Percentiles rank a stretch among this genome's conserved stretches.
Conservation (phyloP, 2,797 vertebrate species). For the Sus cebifrons region DNA sequence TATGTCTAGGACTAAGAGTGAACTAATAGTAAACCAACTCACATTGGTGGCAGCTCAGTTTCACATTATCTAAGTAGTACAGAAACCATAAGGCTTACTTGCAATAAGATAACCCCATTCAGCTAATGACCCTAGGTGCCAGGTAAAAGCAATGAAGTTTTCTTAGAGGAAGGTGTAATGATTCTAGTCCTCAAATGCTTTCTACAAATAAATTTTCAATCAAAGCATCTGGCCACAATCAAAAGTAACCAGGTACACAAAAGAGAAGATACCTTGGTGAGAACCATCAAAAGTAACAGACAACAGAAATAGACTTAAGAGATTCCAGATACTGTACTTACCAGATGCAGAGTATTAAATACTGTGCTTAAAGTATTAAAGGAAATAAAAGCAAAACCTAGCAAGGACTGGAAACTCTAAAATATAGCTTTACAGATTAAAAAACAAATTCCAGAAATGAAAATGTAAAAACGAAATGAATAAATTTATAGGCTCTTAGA, state of each 20-base stretch:
- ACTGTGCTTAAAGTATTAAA: neutral
- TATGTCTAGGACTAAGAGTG: neutral
- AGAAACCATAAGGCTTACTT: neutral
- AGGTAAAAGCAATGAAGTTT: neutral
- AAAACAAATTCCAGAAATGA: slow-evolving; percentile 1
- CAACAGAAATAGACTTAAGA: neutral
- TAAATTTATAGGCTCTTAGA: neutral
- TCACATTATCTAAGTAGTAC: neutral
- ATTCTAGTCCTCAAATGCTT: slow-evolving; percentile 1
- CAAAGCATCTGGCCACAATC: neutral
- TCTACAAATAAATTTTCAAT: neutral
- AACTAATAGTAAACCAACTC: neutral
- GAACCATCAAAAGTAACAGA: neutral
- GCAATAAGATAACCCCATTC: neutral
- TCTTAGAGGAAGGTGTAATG: neutral
- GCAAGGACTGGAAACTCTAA: neutral
- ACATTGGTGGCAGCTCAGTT: neutral
- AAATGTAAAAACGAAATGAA: neutral
- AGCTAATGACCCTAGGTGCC: neutral
- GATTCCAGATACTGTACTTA: neutral
- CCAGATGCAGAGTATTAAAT: neutral
- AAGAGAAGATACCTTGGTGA: neutral
- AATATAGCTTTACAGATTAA: neutral
- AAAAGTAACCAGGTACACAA: neutral
- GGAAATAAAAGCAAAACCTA: neutral